Conservation (phyloP, 2,888 invertebrate species). For the Temnothorax ravouxi region DNA sequence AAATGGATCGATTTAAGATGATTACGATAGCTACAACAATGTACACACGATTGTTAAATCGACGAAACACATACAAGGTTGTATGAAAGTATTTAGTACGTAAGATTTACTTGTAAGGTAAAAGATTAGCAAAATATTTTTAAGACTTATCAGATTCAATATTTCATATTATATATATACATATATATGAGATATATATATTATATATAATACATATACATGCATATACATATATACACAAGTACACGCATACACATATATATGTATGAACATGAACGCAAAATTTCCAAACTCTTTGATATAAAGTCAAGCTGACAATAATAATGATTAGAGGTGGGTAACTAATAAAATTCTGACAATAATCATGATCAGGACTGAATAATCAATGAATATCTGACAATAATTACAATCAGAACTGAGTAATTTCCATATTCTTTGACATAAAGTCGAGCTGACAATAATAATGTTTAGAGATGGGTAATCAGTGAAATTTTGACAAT, state of each 20-base stretch:
- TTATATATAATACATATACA: slow-evolving; percentile 39
- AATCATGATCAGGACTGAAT: slow-evolving; percentile 35
- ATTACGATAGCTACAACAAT: slow-evolving; percentile 61
- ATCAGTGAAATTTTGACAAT: slow-evolving; percentile 64
- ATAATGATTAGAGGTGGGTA: slow-evolving; percentile 12
- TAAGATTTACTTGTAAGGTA: slow-evolving; percentile 80
- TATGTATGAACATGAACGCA: slow-evolving; percentile 64
- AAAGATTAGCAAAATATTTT: slow-evolving; percentile 84
- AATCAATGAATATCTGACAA: slow-evolving; percentile 66
- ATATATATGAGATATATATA: slow-evolving; percentile 65
- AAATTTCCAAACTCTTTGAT: slow-evolving; percentile 69
- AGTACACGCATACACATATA: slow-evolving; percentile 69
- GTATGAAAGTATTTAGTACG: slow-evolving; percentile 85
- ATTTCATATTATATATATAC: slow-evolving; percentile 81
- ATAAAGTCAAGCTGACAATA: slow-evolving; percentile 63
- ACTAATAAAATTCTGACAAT: slow-evolving; percentile 65
- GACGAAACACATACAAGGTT: slow-evolving; percentile 83
- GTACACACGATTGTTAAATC: slow-evolving; percentile 68
- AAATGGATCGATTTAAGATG: slow-evolving; percentile 31
- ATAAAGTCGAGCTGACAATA: slow-evolving; percentile 63
- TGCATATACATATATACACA: slow-evolving; percentile 66
- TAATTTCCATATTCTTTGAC: slow-evolving; percentile 59
- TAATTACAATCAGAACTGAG: slow-evolving; percentile 59
- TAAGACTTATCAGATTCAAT: slow-evolving; percentile 84
- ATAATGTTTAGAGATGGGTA: slow-evolving; percentile 8